These are phyloP conservation scores for Heteromurus nitidus DNA, from an alignment of 2,888 invertebrate species.

Conservation along the genomic window DNA sequence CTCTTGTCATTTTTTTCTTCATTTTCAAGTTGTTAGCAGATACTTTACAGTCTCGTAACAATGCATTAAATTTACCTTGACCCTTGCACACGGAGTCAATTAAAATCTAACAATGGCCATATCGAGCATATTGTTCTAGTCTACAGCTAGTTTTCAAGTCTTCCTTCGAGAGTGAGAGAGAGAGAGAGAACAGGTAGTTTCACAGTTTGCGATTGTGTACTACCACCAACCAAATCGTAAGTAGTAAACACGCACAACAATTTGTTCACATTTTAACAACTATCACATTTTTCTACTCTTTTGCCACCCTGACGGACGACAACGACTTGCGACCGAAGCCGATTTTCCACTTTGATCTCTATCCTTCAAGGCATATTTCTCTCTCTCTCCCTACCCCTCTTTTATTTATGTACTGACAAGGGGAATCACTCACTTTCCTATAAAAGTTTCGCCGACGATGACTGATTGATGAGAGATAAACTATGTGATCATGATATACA, in stretches of 20 bases:
- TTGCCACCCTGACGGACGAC: no score
- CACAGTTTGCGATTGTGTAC: no score
- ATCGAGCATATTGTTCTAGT: constrained; percentile 5
- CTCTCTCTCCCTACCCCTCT: no score
- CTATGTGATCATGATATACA: no score
- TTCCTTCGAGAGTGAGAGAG: no score
- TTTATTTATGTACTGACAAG: constrained; percentile 13
- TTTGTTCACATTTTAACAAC: constrained; percentile 21
- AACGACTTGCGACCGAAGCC: constrained; percentile 3
- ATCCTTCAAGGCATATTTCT: constrained; percentile 29
- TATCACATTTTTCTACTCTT: background rate
- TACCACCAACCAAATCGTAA: no score
- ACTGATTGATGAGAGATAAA: constrained; percentile 5
- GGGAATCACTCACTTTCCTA: background rate
- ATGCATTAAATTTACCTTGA: constrained; percentile 1
- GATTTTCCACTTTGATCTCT: constrained; percentile 24
- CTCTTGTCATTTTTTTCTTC: constrained; percentile 6
- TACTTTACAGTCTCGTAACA: background rate
- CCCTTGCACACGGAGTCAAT: constrained; percentile 19
- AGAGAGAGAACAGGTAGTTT: no score
- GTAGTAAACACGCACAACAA: constrained; percentile 12
- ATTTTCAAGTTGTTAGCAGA: constrained; percentile 14
- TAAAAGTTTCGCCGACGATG: background rate
- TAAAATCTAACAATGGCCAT: background rate
- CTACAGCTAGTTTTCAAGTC: no score